These are phyloP conservation scores for Melanostigma gelatinosum DNA, from an alignment of 2,113 vertebrate species.

Conservation along the genomic window DNA sequence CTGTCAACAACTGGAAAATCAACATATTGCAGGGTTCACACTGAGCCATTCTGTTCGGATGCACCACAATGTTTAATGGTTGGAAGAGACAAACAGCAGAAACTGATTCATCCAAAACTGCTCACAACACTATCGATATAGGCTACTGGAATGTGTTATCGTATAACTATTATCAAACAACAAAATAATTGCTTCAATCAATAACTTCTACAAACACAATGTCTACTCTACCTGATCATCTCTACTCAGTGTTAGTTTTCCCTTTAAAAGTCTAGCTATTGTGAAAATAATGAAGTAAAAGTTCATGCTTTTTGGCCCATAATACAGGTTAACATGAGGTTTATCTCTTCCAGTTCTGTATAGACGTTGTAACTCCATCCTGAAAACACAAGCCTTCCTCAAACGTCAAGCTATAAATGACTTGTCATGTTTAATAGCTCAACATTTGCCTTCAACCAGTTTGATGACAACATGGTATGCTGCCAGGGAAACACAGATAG, in stretches of 20 bases:
- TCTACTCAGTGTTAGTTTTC: not conserved
- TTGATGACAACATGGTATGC: constrained; percentile 23
- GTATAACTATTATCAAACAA: not conserved
- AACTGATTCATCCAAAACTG: not conserved
- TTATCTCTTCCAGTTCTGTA: not conserved
- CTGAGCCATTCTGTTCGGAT: not conserved
- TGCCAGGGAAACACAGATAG: constrained; percentile 10
- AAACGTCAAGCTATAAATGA: not conserved
- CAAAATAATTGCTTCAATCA: not conserved
- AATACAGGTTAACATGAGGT: not conserved
- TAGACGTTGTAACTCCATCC: not conserved
- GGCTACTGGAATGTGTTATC: not conserved
- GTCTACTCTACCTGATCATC: not conserved
- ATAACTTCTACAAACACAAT: not conserved
- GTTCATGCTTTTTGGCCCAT: not conserved
- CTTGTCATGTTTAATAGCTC: constrained; percentile 18
- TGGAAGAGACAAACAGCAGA: not conserved
- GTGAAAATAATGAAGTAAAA: not conserved
- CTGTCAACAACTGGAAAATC: constrained; percentile 7
- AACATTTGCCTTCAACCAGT: not conserved
- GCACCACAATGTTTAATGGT: not conserved
- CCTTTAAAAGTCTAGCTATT: not conserved
- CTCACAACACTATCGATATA: not conserved
- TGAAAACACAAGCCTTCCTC: constrained; percentile 2
- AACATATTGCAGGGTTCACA: not conserved